Percentiles rank a stretch among this genome's conserved stretches.
Conservation (phyloP, 2,113 vertebrate species). For the Glaucidium brasilianum region DNA sequence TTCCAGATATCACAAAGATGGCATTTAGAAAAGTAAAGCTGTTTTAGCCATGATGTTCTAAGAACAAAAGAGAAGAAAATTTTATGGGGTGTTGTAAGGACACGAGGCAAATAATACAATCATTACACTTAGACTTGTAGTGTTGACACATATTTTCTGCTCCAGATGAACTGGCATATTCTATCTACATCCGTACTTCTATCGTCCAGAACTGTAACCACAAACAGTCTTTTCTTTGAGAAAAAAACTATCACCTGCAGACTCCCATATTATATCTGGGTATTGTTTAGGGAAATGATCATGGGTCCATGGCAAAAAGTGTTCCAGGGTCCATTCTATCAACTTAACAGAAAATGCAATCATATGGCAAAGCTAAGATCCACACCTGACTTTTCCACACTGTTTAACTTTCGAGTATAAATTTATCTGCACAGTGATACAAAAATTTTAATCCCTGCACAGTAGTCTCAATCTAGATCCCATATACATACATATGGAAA, state of each 20-base stretch:
- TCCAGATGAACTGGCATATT: background rate
- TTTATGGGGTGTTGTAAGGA: background rate
- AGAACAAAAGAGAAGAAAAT: background rate
- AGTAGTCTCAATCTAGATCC: background rate
- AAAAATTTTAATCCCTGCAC: background rate
- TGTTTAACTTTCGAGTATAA: background rate
- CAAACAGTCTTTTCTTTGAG: background rate
- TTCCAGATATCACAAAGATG: background rate
- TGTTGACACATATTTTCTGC: background rate
- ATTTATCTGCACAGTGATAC: background rate
- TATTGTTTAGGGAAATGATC: background rate
- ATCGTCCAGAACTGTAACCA: background rate
- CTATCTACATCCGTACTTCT: background rate
- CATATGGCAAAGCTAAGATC: background rate
- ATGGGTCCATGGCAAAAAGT: background rate
- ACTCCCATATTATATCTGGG: background rate
- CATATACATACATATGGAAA: background rate
- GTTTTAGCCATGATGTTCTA: background rate
- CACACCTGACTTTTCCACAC: no score
- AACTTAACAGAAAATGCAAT: background rate
- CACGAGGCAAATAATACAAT: background rate
- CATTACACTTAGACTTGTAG: background rate
- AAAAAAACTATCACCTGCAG: background rate
- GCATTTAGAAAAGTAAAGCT: background rate
- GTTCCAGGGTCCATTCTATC: background rate